Evolutionary conservation across 2,113 vertebrate species (phyloP), one percentile per base, ranked within the genome.

Genomic region (Octodon degus): DNA sequence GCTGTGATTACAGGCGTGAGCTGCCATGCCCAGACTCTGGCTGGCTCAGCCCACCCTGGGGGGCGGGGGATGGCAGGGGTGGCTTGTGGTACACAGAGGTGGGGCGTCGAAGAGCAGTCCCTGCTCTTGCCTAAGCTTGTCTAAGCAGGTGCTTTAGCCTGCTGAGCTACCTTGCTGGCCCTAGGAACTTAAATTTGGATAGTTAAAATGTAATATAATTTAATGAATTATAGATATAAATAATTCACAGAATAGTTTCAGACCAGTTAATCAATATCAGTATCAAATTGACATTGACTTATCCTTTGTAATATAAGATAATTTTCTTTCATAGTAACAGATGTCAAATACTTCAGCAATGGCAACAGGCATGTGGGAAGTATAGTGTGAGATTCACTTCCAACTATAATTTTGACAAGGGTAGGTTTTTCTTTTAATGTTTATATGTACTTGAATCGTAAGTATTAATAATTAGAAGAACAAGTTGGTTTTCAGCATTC

Each of bases 201-300:
- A 9, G 5, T 19, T 0, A 27, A 91, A 74, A 24, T 62, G 11
- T n/a, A 65, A 79, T 90, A 0, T 86, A 72, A 9, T 83, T 90
- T 53, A 89, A 67, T 84, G 76, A 92, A 68, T 60, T 62, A 62
- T 43, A 1, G 2, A 5, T 19, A 34, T 89, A 86, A 90, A 3
- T 90, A 87, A 77, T 40, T 86, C 5, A 22, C 47, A 95, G 27
- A 93, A 83, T 86, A 89, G 86, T 60, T 93, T 84, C 55, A 91
- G 37, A 94, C 6, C 67, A 32, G 4, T 72, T 32, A 82, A 68
- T 90, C 83, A 86, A 50, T 93, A 70, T 65, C 4, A 86, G 67
- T 43, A 70, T 2, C 11, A 86, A 86, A 60, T 86, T 93, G 37
- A 3, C n/a, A 74, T 9, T 74, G 20, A 74, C 24, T 40, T 37